These are phyloP conservation scores for Tetranychus urticae DNA, from an alignment of 1,140 invertebrate species.

Conservation along the genomic window DNA sequence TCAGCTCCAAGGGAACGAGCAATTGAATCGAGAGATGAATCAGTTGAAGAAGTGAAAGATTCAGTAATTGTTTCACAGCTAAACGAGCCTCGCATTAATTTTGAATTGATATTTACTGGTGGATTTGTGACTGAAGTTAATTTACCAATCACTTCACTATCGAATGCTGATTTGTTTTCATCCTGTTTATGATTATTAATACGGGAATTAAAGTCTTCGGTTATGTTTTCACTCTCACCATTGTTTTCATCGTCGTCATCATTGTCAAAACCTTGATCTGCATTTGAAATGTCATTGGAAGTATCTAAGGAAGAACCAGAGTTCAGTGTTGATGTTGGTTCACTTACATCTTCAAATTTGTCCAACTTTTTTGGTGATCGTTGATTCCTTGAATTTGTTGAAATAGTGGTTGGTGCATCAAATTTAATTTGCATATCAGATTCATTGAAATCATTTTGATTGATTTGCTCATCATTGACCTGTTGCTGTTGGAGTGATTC, in stretches of 20 bases:
- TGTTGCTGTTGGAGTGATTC: neutral
- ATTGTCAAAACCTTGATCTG: neutral
- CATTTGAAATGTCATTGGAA: neutral
- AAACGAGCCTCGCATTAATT: neutral
- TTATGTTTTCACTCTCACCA: neutral
- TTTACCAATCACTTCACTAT: too few species aligned
- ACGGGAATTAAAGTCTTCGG: neutral
- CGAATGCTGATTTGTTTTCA: too few species aligned
- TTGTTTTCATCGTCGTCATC: neutral
- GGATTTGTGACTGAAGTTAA: too few species aligned
- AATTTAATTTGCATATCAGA: too few species aligned
- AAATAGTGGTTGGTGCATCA: too few species aligned
- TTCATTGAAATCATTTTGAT: too few species aligned
- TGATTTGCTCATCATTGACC: neutral
- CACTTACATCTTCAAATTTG: too few species aligned
- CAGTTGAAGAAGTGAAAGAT: neutral
- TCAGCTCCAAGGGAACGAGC: slow-evolving; percentile 3
- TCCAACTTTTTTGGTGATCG: too few species aligned
- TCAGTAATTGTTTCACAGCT: neutral
- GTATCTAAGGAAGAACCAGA: too few species aligned
- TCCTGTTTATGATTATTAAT: neutral
- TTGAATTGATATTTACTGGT: neutral
- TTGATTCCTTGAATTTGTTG: too few species aligned
- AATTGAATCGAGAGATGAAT: neutral
- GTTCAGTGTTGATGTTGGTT: too few species aligned